Base-by-base conservation (phyloP, 2,113 vertebrate genomes). In the Channa maculata region DNA sequence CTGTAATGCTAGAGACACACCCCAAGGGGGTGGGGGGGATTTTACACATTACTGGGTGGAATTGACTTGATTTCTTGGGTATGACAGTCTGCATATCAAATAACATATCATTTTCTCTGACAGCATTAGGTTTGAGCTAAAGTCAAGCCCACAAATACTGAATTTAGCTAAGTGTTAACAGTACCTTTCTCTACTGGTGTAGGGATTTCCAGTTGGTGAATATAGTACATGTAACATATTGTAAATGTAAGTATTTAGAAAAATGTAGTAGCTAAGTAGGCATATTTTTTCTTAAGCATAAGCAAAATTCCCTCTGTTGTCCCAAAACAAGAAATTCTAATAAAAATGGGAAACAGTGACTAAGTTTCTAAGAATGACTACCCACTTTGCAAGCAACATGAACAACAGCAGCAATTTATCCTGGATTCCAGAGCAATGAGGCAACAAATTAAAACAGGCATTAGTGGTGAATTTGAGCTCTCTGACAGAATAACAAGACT, bases 391-490 rank as follows among this genome's bases (percentile, higher is more conserved):
- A 49, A 80, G 50, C 41, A 73, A 80, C 48, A 78, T 41, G 61
- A 77, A 83, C 85, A 85, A 63, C 80, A 15, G 51, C 38, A 6
- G 61, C 64, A 66, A 58, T 78, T 84, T 77, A 79, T 78, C 59
- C 78, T 37, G 60, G 73, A 93, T 91, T 90, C 88, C 88, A 88
- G 83, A 75, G 86, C 85, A 88, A 83, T 84, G 86, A 90, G 84
- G 88, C 85, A 88, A 89, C 87, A 88, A 86, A 91, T 89, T 86
- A 84, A 89, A 90, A 87, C 67, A 78, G 79, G 75, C 84, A 86
- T 87, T 75, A 76, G 83, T 46, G 63, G 75, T 86, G 79, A 88
- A 89, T 86, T 74, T 81, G 84, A 89, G 87, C 89, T 82, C 57
- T 79, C 61, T 70, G 14, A 71, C 44, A 8, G 81, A 86, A 83